These are phyloP conservation scores for Anarrhichthys ocellatus DNA, from an alignment of 2,113 vertebrate species.

Conservation along the genomic window DNA sequence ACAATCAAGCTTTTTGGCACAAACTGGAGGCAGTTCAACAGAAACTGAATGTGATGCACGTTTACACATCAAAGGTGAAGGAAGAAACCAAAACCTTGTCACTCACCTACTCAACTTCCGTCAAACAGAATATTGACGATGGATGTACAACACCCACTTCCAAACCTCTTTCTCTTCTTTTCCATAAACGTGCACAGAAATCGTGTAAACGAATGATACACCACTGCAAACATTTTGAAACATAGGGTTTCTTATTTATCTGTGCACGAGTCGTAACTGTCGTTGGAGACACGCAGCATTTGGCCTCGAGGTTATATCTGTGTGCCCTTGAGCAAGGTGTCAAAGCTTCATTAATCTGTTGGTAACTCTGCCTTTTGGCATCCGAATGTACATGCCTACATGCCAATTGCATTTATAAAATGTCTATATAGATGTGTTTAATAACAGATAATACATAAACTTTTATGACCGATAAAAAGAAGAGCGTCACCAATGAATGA, in stretches of 20 bases:
- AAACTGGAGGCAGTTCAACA: constrained; percentile 20
- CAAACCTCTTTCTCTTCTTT: constrained; percentile 31
- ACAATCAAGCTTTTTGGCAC: background rate
- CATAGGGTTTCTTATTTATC: background rate
- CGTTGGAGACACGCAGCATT: background rate
- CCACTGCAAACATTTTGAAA: background rate
- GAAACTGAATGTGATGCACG: constrained; percentile 61
- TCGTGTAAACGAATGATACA: background rate
- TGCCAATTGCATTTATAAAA: background rate
- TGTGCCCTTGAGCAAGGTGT: background rate
- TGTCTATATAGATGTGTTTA: background rate
- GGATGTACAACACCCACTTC: constrained; percentile 60
- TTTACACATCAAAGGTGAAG: constrained; percentile 62
- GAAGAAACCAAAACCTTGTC: constrained; percentile 50
- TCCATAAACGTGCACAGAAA: background rate
- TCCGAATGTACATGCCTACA: background rate
- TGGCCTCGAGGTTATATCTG: background rate
- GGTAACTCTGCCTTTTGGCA: background rate
- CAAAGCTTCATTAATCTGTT: background rate
- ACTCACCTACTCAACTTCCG: constrained; percentile 72
- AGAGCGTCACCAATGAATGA: background rate
- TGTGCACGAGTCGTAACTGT: background rate
- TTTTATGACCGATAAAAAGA: background rate
- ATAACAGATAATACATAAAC: background rate
- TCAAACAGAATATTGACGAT: constrained; percentile 63